phyloP scores from a whole-genome alignment of 2,797 vertebrate genomes.

The Sparus aurata region DNA sequence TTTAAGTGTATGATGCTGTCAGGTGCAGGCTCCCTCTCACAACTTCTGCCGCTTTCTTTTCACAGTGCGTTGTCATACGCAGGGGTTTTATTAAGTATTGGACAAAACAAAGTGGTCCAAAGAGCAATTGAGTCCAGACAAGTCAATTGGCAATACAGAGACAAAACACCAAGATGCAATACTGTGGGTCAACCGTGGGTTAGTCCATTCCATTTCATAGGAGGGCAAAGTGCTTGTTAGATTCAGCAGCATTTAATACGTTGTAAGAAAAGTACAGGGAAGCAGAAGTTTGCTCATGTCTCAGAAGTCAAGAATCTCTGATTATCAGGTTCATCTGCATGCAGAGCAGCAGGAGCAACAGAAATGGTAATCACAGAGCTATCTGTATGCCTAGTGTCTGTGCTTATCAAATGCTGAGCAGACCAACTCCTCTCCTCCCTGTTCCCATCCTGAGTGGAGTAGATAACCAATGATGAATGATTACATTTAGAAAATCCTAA shows the following conservation, averaged over 20 bases:
- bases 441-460: constrained; percentile 71
- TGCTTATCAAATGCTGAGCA: constrained; percentile 77
- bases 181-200: constrained; percentile 56
- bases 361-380: constrained; percentile 78
- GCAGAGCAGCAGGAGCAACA: constrained; percentile 71
- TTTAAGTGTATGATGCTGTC: not conserved
- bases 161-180: constrained; percentile 35
- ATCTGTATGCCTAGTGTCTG: constrained; percentile 78
- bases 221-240: constrained; percentile 54
- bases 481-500: constrained; percentile 79
- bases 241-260: constrained; percentile 70
- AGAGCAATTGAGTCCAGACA: constrained; percentile 42
- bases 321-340: constrained; percentile 84
- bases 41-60: constrained; percentile 26
- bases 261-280: constrained; percentile 48
- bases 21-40: constrained; percentile 6
- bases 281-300: constrained; percentile 67
- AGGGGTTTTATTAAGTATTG: constrained; percentile 18
- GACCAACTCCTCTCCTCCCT: constrained; percentile 63
- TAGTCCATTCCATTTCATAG: constrained; percentile 64
- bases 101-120: constrained; percentile 32
- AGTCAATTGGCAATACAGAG: constrained; percentile 54
- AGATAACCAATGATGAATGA: constrained; percentile 85
- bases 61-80: constrained; percentile 29
- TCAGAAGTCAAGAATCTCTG: constrained; percentile 67